Conservation (phyloP, 2,888 invertebrate species). For the Plagiodera versicolora region DNA sequence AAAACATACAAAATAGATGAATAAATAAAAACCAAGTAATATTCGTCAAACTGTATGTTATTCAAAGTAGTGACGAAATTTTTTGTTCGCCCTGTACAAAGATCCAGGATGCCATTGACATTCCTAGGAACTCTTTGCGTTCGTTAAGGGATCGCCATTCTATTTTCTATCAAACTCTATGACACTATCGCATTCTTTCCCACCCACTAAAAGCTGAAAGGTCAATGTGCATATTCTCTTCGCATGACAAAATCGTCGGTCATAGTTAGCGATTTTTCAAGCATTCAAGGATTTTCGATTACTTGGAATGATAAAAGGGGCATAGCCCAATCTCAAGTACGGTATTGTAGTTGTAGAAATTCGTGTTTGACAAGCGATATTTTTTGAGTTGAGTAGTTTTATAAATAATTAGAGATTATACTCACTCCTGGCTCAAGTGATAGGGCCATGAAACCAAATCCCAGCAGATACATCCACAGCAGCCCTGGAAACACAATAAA, state of each 20-base stretch:
- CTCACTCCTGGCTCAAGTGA: slow-evolving; percentile 56
- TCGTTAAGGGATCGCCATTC: background rate
- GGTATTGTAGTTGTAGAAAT: too few species aligned
- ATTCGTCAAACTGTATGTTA: too few species aligned
- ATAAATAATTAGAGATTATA: too few species aligned
- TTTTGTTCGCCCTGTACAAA: background rate
- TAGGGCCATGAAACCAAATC: slow-evolving; percentile 50
- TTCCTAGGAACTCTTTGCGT: background rate
- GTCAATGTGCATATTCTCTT: background rate
- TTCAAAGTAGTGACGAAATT: too few species aligned
- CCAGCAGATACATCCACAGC: slow-evolving; percentile 53
- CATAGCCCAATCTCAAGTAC: background rate
- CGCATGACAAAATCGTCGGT: background rate
- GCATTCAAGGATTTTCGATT: slow-evolving; percentile 7
- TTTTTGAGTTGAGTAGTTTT: too few species aligned
- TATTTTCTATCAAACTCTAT: background rate
- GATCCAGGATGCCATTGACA: background rate
- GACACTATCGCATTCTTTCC: background rate
- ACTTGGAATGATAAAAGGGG: background rate
- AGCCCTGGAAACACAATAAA: slow-evolving; percentile 48
- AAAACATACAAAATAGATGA: background rate
- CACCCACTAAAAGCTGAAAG: slow-evolving; percentile 4
- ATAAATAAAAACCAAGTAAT: too few species aligned
- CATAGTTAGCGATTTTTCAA: background rate
- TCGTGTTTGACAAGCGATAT: too few species aligned